Base-by-base conservation (phyloP, 2,113 vertebrate genomes). In the Osmerus eperlanus region DNA sequence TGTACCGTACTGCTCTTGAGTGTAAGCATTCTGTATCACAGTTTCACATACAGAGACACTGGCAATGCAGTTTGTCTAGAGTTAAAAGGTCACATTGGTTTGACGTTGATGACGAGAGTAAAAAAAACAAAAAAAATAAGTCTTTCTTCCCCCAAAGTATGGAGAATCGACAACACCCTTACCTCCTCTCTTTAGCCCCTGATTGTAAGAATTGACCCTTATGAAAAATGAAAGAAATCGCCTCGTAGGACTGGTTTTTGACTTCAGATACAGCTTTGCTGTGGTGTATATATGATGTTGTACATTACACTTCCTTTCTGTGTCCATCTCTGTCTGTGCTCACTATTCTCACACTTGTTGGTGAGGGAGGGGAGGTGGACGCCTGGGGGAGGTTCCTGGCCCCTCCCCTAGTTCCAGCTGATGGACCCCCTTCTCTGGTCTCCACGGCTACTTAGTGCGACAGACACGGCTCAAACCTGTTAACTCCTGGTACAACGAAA, bases 221-320 rank as follows among this genome's bases (percentile, higher is more conserved):
- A 89, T 88, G 86, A 21, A 68, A 36, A 47, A 88, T 56, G 54
- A 91, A 92, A 89, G 93, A 97, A 96, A 97, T 97, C 96, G 95
- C 95, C 94, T 97, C 95, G 94, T 97, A 94, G 95, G 97, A 97
- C 95, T 97, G 95, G 94, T 98, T 98, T 98, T 97, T 94, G 96
- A 95, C 95, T 96, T 96, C 94, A 94, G 94, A 93, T 89, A 93
- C 97, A 95, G 95, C 94, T 87, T 85, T 87, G 96, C 96, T 97
- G 96, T 95, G 93, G 94, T 95, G 94, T 98, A 97, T 96, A 96
- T 96, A 95, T 97, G 95, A 97, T 91, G 94, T 96, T 99, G 97
- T 99, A 98, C 96, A 99, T 98, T 98, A 96, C 94, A 97, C 94
- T 95, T 96, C 92, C 92, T 95, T 90, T 88, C 85, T 87, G 91